These are phyloP conservation scores for Takifugu bimaculatus DNA, from an alignment of 2,113 vertebrate genomes.

Conservation along the genomic window DNA sequence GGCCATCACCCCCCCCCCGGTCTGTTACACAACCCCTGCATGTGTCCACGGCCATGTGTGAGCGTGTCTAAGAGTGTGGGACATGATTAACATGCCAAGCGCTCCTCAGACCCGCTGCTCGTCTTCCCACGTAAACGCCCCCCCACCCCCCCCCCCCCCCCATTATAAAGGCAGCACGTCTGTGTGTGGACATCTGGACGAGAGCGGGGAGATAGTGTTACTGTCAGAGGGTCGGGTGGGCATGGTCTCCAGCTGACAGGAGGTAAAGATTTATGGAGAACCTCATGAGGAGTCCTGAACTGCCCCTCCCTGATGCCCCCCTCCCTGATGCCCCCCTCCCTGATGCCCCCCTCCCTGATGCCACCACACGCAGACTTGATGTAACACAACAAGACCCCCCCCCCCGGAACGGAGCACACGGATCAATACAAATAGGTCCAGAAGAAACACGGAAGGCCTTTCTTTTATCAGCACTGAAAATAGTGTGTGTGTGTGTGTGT, in stretches of 20 bases:
- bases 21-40: slow-evolving; percentile 16
- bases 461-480: no score
- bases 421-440: no score
- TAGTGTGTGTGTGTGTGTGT: no score
- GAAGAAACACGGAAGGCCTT: no score
- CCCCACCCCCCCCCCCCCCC: slow-evolving; percentile 33
- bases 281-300: slow-evolving; percentile 11
- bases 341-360: slow-evolving; percentile 2
- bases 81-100: slow-evolving; percentile 66
- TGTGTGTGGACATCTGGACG: slow-evolving; percentile 54
- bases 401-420: no score
- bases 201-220: slow-evolving; percentile 44
- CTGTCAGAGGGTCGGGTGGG: slow-evolving; percentile 36
- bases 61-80: slow-evolving; percentile 2
- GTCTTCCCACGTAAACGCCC: slow-evolving; percentile 56
- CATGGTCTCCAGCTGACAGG: slow-evolving; percentile 47
- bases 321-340: neutral
- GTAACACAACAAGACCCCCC: slow-evolving; percentile 5
- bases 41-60: slow-evolving; percentile 12
- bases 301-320: slow-evolving; percentile 6
- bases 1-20: no score
- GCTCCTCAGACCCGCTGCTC: slow-evolving; percentile 40
- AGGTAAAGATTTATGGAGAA: slow-evolving; percentile 53
- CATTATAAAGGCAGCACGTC: slow-evolving; percentile 67
- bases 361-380: slow-evolving; percentile 16